phyloP scores from a whole-genome alignment of 2,113 vertebrate genomes.

The Gnathonemus longibarbis region DNA sequence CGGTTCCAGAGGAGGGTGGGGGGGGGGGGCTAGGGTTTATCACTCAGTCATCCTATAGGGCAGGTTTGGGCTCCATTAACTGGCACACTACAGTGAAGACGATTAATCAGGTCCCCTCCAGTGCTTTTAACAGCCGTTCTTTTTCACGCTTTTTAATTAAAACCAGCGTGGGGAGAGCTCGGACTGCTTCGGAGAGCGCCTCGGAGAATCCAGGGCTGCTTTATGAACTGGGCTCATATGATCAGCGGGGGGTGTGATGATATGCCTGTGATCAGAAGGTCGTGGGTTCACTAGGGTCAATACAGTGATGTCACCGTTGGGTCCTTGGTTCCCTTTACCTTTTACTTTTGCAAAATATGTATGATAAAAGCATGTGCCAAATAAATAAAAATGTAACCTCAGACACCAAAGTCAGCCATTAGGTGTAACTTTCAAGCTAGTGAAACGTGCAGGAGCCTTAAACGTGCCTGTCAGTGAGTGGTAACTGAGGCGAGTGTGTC shows the following conservation, averaged over 20 bases:
- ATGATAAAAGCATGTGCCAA: not conserved
- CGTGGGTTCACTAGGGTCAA: not conserved
- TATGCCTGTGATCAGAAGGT: not conserved
- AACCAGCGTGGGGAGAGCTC: not conserved
- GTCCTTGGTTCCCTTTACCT: not conserved
- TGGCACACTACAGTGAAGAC: not conserved
- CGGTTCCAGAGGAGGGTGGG: not conserved
- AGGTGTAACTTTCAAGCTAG: not conserved
- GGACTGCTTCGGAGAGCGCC: not conserved
- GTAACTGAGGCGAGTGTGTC: not conserved
- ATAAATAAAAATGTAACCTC: not conserved
- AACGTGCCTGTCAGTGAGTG: not conserved
- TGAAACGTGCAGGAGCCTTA: not conserved
- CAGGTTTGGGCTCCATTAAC: not conserved
- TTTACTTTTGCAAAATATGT: not conserved
- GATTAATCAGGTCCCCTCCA: not conserved
- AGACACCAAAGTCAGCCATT: not conserved
- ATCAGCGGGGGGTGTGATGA: not conserved
- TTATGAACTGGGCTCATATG: not conserved
- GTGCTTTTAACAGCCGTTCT: not conserved
- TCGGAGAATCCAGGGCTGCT: not conserved
- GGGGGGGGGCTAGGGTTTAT: not conserved
- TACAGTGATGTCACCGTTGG: not conserved
- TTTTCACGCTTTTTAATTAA: not conserved
- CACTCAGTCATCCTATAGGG: not conserved